Evolutionary conservation across 2,797 vertebrate genomes (phyloP).

Genomic region (Microchirus variegatus): DNA sequence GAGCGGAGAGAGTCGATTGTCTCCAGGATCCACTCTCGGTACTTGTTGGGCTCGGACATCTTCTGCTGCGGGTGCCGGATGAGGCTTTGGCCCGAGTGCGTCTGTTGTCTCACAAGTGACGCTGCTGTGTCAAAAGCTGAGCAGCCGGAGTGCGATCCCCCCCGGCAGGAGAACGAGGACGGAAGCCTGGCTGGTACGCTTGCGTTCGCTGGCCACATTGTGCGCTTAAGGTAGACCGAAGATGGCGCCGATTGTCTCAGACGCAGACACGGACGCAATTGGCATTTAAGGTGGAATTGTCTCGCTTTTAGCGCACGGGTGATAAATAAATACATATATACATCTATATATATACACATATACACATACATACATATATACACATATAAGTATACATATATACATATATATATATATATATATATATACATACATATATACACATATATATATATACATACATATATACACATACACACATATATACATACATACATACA

Average conservation of each 20-base stretch:
- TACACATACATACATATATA: too few relatives aligned
- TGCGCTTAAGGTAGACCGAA: slow-evolving; percentile 84
- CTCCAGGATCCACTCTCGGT: slow-evolving; percentile 91
- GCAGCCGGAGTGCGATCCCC: slow-evolving; percentile 77
- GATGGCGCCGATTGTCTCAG: slow-evolving; percentile 58
- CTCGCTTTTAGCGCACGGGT: slow-evolving; percentile 14
- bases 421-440: too few relatives aligned
- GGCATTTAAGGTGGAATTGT: slow-evolving; percentile 72
- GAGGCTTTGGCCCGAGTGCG: slow-evolving; percentile 67
- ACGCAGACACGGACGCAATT: slow-evolving; percentile 46
- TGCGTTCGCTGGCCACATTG: slow-evolving; percentile 81
- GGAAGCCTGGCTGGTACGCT: slow-evolving; percentile 84
- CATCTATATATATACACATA: too few relatives aligned
- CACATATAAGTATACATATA: too few relatives aligned
- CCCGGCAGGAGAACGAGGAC: slow-evolving; percentile 83
- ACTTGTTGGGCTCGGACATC: slow-evolving; percentile 84
- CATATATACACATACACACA: too few relatives aligned
- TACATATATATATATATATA: too few relatives aligned
- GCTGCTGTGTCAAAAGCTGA: slow-evolving; percentile 70
- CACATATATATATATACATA: too few relatives aligned
- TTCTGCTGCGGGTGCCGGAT: slow-evolving; percentile 58
- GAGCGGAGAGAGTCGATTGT: slow-evolving; percentile 92
- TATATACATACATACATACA: too few relatives aligned
- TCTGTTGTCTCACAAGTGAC: slow-evolving; percentile 77
- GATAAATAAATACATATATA: too few relatives aligned